Evolutionary conservation across 2,113 vertebrate species (phyloP).

Genomic region (Siniperca chuatsi): DNA sequence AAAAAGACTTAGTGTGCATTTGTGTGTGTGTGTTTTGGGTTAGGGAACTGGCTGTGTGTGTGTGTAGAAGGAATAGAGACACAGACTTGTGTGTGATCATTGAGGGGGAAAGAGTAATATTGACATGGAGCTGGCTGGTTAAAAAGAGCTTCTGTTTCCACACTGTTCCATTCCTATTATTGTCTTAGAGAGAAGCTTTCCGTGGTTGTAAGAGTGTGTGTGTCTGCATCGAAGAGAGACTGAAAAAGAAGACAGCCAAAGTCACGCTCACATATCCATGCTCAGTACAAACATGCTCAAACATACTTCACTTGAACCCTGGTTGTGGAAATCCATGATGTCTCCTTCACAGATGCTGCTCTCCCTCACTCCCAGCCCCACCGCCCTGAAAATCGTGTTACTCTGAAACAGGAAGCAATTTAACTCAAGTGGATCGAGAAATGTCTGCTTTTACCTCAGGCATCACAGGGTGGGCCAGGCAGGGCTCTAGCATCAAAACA

Average conservation of each 20-base stretch:
- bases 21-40: constrained; percentile 45
- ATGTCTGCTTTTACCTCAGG: constrained; percentile 22
- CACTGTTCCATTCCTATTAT: constrained; percentile 53
- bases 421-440: constrained; percentile 25
- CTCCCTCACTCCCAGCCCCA: background rate
- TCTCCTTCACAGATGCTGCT: constrained; percentile 18
- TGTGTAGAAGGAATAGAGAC: constrained; percentile 80
- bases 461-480: background rate
- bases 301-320: constrained; percentile 10
- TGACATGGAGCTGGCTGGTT: constrained; percentile 62
- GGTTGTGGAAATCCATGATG: constrained; percentile 15
- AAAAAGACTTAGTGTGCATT: constrained; percentile 37
- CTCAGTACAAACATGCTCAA: constrained; percentile 22
- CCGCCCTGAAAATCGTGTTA: constrained; percentile 22
- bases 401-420: constrained; percentile 44
- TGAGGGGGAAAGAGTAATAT: constrained; percentile 76
- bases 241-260: constrained; percentile 34
- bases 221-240: constrained; percentile 10
- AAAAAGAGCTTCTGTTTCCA: constrained; percentile 72
- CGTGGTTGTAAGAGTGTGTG: background rate
- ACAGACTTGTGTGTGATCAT: constrained; percentile 64
- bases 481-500: background rate
- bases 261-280: constrained; percentile 32
- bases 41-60: constrained; percentile 11
- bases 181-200: constrained; percentile 32